Percentiles rank a stretch among this genome's conserved stretches.
Evolutionary conservation across 2,113 vertebrate genomes (phyloP).

Genomic region (Sylvietta virens): DNA sequence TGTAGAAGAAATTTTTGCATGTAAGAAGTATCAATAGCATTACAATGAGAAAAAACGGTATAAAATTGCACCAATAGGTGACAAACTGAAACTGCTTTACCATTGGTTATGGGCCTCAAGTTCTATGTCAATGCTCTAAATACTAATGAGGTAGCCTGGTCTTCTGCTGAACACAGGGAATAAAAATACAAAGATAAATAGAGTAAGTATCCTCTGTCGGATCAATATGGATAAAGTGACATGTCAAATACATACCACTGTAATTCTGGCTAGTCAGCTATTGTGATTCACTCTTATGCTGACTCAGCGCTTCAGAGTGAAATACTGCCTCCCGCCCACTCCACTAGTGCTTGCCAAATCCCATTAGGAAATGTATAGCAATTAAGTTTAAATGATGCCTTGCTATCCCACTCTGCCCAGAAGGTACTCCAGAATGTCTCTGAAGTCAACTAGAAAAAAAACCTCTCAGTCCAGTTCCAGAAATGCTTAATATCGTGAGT

Average conservation of each 20-base stretch:
- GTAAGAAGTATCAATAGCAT: not conserved
- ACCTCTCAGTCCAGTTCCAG: not conserved
- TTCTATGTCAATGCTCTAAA: not conserved
- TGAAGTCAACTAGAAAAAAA: not conserved
- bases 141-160: not conserved
- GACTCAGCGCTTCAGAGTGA: not conserved
- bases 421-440: not conserved
- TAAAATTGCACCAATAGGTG: not conserved
- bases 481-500: not conserved
- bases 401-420: not conserved
- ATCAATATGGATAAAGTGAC: constrained; percentile 11
- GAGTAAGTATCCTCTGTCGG: not conserved
- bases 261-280: not conserved
- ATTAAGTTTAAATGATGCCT: not conserved
- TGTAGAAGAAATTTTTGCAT: not conserved
- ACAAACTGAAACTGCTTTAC: not conserved
- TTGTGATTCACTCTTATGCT: not conserved
- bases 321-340: not conserved
- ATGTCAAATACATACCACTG: not conserved
- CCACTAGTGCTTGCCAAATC: not conserved
- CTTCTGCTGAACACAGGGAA: not conserved
- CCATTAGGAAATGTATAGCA: not conserved
- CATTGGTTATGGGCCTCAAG: not conserved
- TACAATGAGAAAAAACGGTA: not conserved
- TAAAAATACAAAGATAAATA: not conserved